A percentile compares a stretch with the other conserved stretches of the same genome.
phyloP scores from a whole-genome alignment of 1,140 invertebrate species.

The Tachypleus tridentatus region DNA sequence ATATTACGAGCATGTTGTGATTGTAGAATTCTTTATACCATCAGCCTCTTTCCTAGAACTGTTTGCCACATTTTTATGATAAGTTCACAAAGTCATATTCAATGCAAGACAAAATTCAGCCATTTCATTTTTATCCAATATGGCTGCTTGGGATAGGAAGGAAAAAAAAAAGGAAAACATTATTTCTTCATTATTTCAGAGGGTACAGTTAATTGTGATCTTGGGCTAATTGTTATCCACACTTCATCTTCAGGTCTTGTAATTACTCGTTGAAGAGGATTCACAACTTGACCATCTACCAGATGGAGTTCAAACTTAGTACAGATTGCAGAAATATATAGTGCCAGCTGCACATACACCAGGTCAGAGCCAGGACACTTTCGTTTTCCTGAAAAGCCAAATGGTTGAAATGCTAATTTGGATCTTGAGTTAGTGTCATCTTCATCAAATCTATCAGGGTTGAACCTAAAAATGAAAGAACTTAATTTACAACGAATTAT shows the following conservation, averaged over 20 bases:
- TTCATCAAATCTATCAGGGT: background rate
- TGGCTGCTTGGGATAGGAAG: too few species aligned
- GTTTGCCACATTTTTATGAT: too few species aligned
- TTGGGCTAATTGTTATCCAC: background rate
- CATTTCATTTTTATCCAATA: too few species aligned
- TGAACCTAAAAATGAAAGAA: background rate
- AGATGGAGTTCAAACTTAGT: background rate
- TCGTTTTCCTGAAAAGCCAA: background rate
- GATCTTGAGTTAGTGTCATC: background rate
- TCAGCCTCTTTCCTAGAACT: too few species aligned
- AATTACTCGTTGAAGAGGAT: background rate
- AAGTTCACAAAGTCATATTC: too few species aligned
- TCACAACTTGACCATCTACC: background rate
- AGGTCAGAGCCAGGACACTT: background rate
- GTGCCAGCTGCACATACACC: background rate
- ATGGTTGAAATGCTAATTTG: background rate
- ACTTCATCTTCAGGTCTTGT: conserved; percentile 1
- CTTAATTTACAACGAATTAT: too few species aligned
- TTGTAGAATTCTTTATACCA: too few species aligned
- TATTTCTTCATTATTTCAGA: too few species aligned
- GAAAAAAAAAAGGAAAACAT: too few species aligned
- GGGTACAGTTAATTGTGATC: too few species aligned
- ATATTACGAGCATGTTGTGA: too few species aligned
- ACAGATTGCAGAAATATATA: background rate
- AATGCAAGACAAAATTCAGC: too few species aligned